Conservation (phyloP, 2,888 invertebrate species). For the Ommatoiulus sabulosus region DNA sequence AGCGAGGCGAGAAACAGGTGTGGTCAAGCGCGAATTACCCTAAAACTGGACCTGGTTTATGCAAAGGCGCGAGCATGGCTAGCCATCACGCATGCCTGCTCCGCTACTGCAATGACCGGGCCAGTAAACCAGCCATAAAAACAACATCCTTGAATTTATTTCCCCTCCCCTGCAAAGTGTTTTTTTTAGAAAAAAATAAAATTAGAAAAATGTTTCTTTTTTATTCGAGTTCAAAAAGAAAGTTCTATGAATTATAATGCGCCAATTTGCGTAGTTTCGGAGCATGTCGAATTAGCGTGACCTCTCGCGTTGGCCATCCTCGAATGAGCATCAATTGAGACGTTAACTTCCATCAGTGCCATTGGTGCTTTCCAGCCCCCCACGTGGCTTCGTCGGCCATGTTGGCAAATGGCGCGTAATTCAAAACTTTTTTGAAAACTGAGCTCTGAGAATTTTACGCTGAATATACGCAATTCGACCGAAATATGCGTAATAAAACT, state of each 20-base stretch:
- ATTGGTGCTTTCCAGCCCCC: background rate
- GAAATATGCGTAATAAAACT: too few species aligned
- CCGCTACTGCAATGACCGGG: background rate
- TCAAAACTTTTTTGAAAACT: too few species aligned
- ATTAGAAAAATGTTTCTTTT: background rate
- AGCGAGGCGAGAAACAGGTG: background rate
- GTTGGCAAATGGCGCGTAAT: background rate
- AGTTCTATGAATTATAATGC: background rate
- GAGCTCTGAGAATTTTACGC: too few species aligned
- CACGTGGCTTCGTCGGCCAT: background rate
- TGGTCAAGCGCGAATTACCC: background rate
- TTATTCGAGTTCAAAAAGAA: background rate
- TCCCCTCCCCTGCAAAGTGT: background rate
- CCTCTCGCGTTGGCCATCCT: background rate
- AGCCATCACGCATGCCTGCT: conserved; percentile 5
- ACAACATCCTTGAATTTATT: background rate
- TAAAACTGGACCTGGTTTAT: conserved; percentile 21
- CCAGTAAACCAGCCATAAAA: conserved; percentile 40
- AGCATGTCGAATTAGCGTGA: background rate
- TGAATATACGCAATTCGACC: too few species aligned
- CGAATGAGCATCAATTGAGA: background rate
- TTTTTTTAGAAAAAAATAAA: too few species aligned
- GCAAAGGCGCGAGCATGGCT: conserved; percentile 2
- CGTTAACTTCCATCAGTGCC: background rate
- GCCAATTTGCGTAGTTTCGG: background rate